Conservation (phyloP, 2,888 invertebrate species). For the Cephus spinipes region DNA sequence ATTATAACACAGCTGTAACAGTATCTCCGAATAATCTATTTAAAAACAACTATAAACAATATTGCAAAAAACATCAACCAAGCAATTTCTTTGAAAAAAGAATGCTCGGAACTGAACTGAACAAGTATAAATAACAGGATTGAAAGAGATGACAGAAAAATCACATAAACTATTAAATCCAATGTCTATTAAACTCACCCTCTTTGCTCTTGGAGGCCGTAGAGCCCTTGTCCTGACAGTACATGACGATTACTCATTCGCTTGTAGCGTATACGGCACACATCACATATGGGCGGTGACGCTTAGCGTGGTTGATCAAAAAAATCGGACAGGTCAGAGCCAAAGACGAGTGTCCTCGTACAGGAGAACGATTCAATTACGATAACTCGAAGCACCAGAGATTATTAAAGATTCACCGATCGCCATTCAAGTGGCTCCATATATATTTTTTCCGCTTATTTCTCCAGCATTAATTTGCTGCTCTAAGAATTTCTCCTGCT, state of each 20-base stretch:
- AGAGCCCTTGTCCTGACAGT: constrained; percentile 63
- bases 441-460: not conserved
- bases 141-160: constrained; percentile 3
- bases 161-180: not conserved
- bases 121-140: not conserved
- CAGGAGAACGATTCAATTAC: not conserved
- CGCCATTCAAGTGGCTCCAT: not conserved
- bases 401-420: not conserved
- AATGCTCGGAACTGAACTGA: not conserved
- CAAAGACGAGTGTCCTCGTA: not conserved
- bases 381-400: not conserved
- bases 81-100: not conserved
- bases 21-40: not conserved
- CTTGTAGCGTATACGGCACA: constrained; percentile 44
- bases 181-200: constrained; percentile 47
- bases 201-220: constrained; percentile 62
- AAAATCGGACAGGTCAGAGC: not conserved
- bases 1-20: not conserved
- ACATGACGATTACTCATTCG: constrained; percentile 64
- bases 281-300: constrained; percentile 58
- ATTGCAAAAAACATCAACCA: not conserved
- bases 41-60: not conserved
- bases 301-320: not conserved
- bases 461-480: not conserved
- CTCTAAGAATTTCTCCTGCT: not conserved